Evolutionary conservation across 2,113 vertebrate genomes (phyloP).

Genomic region (Aspidoscelis tigris): DNA sequence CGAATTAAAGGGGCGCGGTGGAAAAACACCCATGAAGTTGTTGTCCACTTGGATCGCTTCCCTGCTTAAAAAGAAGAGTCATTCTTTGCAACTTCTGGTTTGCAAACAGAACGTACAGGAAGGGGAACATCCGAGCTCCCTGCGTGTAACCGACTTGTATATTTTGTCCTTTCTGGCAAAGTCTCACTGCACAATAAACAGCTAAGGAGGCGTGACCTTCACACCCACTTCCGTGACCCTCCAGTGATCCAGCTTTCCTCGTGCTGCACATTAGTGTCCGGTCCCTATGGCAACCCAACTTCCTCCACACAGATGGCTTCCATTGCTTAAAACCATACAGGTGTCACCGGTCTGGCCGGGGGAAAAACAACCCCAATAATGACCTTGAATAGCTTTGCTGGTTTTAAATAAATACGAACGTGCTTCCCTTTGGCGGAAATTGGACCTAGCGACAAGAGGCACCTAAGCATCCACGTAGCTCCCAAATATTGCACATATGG

Average conservation of each 20-base stretch:
- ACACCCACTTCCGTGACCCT: constrained; percentile 31
- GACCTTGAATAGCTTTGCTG: constrained; percentile 48
- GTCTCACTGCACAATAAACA: constrained; percentile 7
- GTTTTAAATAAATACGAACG: constrained; percentile 49
- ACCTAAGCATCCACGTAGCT: constrained; percentile 48
- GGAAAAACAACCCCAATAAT: constrained; percentile 26
- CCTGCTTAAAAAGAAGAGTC: too few species aligned
- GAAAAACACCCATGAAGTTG: too few species aligned
- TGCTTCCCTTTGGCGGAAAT: constrained; percentile 70
- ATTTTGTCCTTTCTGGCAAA: not conserved
- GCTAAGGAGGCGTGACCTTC: constrained; percentile 28
- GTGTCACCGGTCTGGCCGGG: constrained; percentile 34
- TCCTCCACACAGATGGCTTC: constrained; percentile 55
- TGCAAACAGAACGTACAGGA: not conserved
- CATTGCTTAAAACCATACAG: constrained; percentile 45
- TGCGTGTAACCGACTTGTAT: not conserved
- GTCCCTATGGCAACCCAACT: constrained; percentile 40
- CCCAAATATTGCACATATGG: constrained; percentile 55
- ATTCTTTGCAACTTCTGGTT: not conserved
- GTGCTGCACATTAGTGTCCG: not conserved
- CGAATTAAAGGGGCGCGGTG: too few species aligned
- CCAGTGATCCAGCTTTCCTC: constrained; percentile 35
- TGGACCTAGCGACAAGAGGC: constrained; percentile 39
- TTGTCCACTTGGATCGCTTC: too few species aligned
- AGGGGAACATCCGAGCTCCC: too few species aligned